Base-by-base conservation (phyloP, 2,888 invertebrate species). In the Clitarchus hookeri region DNA sequence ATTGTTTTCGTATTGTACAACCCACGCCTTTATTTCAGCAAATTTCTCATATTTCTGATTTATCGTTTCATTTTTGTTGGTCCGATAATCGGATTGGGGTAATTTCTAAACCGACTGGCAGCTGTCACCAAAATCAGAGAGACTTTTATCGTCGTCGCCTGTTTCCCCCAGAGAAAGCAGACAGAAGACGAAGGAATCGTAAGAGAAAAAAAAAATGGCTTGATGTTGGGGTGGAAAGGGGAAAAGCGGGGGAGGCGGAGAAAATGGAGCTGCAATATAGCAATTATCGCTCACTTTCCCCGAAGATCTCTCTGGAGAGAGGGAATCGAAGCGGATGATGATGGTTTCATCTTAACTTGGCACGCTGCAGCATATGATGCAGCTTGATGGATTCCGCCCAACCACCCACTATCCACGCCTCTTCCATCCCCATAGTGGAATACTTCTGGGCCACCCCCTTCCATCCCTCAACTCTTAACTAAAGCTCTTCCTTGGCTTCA, bases 241-340 rank as follows among this genome's bases (percentile, higher is more conserved):
- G 79, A 25, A 23, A 82, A 82, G 26, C 16, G 26, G 82, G 27
- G 23, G 16, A 82, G 25, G 79, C 16, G 79, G 27, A 36, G 84
- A 44, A 82, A 82, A 82, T 26, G 82, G 82, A 82, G 27, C 36
- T 82, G 82, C 82, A 82, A 82, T 54, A 53, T 78, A 27, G 84
- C 87, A 87, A 87, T 87, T 87, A 87, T 86, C 87, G 84, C 87
- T 84, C 86, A 86, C 87, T 87, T 87, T 80, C 85, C 8, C 36
- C 27, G 44, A 82, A 13, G 23, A 85, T 85, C 85, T 85, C 85
- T 86, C 87, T 82, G 77, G 84, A 77, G 83, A 26, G 65, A 26
- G 53, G 53, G 85, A 77, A 54, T 23, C 19, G 85, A 82, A 82
- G 36, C 27, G 44, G 85, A 54, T 65, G 48, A 54, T 13, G 86